A percentile compares a stretch with the other conserved stretches of the same genome.
Evolutionary conservation across 37 sponge, comb jelly and placozoan genomes (phyloP).

Genomic region (Theonella swinhoei): DNA sequence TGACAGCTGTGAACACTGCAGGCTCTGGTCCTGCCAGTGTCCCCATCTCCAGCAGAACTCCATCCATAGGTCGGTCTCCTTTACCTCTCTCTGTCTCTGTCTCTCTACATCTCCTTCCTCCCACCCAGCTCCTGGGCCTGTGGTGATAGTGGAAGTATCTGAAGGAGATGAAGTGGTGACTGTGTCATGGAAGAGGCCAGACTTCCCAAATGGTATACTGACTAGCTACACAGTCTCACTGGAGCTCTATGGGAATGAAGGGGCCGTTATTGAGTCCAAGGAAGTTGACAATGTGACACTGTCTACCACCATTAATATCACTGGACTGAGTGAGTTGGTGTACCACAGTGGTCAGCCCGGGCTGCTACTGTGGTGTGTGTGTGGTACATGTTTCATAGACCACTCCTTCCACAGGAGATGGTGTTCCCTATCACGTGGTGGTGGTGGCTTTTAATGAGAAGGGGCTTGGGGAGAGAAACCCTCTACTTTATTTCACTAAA

Average conservation of each 20-base stretch:
- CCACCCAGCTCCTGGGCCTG: slow-evolving; percentile 13
- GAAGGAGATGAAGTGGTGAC: background rate
- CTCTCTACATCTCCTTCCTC: background rate
- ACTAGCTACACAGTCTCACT: background rate
- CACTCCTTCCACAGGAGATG: background rate
- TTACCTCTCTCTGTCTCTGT: background rate
- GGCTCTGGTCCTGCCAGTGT: background rate
- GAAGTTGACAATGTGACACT: too few species aligned
- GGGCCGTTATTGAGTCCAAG: too few species aligned
- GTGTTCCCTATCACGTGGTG: slow-evolving; percentile 32
- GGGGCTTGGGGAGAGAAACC: background rate
- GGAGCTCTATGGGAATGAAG: background rate
- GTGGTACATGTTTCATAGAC: too few species aligned
- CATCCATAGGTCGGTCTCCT: background rate
- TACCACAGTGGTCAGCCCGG: too few species aligned
- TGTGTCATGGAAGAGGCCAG: slow-evolving; percentile 16
- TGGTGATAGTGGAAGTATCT: background rate
- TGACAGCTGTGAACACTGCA: background rate
- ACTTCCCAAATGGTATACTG: slow-evolving; percentile 6
- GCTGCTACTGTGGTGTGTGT: too few species aligned
- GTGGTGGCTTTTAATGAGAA: slow-evolving; percentile 11
- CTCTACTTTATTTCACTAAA: background rate
- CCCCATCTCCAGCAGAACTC: background rate
- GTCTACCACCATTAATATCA: too few species aligned
- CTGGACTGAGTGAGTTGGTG: too few species aligned